Percentiles rank a stretch among this genome's conserved stretches.
phyloP scores from a whole-genome alignment of 1,140 invertebrate genomes.

The Drosophila bocki region DNA sequence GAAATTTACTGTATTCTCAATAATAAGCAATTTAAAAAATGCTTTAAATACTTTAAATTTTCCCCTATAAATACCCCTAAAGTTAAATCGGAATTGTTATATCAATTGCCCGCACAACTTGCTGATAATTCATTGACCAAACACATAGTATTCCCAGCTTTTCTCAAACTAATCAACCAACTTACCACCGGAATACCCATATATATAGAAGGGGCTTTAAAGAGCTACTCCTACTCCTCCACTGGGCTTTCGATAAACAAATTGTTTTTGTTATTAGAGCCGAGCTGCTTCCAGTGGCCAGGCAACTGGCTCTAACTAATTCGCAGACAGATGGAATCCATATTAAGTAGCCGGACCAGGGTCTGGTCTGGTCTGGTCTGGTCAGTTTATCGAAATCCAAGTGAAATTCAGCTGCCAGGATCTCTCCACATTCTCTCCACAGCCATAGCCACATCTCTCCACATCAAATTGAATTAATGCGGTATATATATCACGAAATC shows the following conservation, averaged over 20 bases:
- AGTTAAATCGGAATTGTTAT: background rate
- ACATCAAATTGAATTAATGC: conserved; percentile 81
- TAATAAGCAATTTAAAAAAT: background rate
- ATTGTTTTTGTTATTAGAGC: conserved; percentile 29
- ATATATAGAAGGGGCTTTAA: conserved; percentile 14
- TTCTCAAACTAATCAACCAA: conserved; percentile 14
- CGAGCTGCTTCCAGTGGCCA: conserved; percentile 10
- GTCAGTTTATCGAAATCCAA: conserved; percentile 61
- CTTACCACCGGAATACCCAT: background rate
- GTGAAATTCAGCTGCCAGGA: conserved; percentile 43
- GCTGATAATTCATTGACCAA: background rate
- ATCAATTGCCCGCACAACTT: background rate
- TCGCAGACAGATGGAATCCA: conserved; percentile 35
- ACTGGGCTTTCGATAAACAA: conserved; percentile 26
- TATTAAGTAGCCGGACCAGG: conserved; percentile 35
- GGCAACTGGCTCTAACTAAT: conserved; percentile 36
- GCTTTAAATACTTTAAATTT: background rate
- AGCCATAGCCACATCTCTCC: conserved; percentile 6
- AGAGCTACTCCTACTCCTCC: background rate
- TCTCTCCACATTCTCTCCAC: background rate
- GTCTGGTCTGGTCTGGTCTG: background rate
- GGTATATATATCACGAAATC: conserved; percentile 73
- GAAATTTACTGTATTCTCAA: background rate
- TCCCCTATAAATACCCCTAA: background rate
- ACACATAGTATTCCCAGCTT: background rate